phyloP scores from a whole-genome alignment of 2,888 invertebrate species.

The Hypercompe scribonia region DNA sequence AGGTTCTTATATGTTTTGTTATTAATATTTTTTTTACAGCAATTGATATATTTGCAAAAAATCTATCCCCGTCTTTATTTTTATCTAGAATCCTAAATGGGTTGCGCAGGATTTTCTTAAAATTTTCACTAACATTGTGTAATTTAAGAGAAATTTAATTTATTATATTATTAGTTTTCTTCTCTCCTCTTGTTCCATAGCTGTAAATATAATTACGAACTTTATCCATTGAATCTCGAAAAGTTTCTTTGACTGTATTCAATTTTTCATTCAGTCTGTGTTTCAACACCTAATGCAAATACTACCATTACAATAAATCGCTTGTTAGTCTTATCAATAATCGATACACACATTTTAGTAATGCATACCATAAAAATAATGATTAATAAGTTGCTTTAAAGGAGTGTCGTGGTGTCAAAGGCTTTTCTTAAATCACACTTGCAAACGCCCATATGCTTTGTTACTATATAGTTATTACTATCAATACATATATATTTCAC shows the following conservation, averaged over 20 bases:
- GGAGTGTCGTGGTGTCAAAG: neutral
- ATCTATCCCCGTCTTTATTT: constrained; percentile 3
- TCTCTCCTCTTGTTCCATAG: neutral
- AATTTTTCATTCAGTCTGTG: neutral
- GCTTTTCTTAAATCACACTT: neutral
- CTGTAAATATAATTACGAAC: neutral
- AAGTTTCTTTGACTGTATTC: neutral
- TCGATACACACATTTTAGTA: neutral
- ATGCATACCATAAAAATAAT: neutral
- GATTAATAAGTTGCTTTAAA: neutral
- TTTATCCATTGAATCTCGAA: neutral
- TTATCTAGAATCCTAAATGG: constrained; percentile 5
- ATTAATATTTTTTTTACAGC: neutral
- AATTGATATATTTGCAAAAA: neutral
- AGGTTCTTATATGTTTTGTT: neutral
- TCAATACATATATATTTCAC: neutral
- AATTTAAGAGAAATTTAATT: neutral
- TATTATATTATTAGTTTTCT: neutral
- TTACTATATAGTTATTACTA: neutral
- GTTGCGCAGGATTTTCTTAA: neutral
- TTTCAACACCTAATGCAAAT: neutral
- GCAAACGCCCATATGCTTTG: neutral
- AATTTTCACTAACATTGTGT: neutral
- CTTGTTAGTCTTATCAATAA: neutral
- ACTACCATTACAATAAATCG: neutral